phyloP scores from a whole-genome alignment of 2,888 invertebrate species.

The Microchrysa polita region DNA sequence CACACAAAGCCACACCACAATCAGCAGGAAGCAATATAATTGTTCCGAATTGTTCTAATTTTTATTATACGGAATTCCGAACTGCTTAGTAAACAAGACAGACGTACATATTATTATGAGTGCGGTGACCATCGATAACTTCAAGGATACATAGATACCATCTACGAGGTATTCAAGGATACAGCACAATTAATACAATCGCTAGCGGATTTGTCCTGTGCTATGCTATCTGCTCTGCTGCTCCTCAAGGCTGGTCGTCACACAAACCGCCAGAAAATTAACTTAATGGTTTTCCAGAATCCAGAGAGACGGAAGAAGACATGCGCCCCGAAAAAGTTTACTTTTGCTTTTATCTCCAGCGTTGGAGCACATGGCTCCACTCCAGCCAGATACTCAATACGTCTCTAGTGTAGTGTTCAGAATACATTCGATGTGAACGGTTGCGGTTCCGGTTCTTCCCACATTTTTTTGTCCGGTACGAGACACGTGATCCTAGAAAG shows the following conservation, averaged over 20 bases:
- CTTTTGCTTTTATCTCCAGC: not conserved
- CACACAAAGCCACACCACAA: too few relatives aligned
- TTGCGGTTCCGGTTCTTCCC: not conserved
- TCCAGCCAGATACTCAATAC: not conserved
- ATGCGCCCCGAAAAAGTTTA: constrained; percentile 5
- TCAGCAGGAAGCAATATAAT: too few relatives aligned
- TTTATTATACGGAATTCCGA: not conserved
- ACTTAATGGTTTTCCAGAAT: not conserved
- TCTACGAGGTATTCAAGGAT: too few relatives aligned
- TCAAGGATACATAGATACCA: not conserved
- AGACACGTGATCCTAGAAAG: too few relatives aligned
- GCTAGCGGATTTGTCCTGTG: not conserved
- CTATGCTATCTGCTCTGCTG: too few relatives aligned
- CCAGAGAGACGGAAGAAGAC: not conserved
- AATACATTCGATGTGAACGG: not conserved
- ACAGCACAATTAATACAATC: not conserved
- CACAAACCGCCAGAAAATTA: not conserved
- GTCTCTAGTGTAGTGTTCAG: not conserved
- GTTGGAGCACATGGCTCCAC: constrained; percentile 19
- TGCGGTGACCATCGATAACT: too few relatives aligned
- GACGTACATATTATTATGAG: not conserved
- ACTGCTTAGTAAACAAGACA: not conserved
- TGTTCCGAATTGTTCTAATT: too few relatives aligned
- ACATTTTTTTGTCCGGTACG: too few relatives aligned
- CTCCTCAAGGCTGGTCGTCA: not conserved